phyloP scores from a whole-genome alignment of 2,888 invertebrate genomes.

The Cecidostiba fungosa region DNA sequence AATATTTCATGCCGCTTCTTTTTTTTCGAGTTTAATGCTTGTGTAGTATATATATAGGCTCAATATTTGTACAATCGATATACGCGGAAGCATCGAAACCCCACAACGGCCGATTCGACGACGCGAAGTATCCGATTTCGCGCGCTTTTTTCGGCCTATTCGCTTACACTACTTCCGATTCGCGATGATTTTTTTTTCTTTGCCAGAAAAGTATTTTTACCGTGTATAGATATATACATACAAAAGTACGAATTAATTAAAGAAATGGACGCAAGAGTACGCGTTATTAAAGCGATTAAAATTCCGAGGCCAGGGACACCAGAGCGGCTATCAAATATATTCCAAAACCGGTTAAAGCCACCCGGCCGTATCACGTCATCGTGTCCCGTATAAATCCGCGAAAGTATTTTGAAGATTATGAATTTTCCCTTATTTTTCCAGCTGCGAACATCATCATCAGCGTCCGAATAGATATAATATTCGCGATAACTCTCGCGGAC shows the following conservation, averaged over 20 bases:
- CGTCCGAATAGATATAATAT: no score
- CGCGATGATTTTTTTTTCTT: slow-evolving; percentile 31
- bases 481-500: no score
- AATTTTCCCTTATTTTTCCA: no score
- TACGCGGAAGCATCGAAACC: slow-evolving; percentile 57
- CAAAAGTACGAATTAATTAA: neutral
- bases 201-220: neutral
- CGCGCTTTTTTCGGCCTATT: slow-evolving; percentile 23
- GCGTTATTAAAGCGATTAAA: neutral
- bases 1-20: slow-evolving; percentile 39
- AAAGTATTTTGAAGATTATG: no score
- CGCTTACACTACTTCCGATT: slow-evolving; percentile 55
- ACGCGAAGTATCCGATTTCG: slow-evolving; percentile 56
- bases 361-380: neutral
- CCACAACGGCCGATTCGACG: neutral
- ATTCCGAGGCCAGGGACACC: neutral
- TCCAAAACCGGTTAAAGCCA: neutral
- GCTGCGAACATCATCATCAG: no score
- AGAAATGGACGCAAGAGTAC: neutral
- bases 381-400: neutral
- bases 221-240: neutral
- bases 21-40: slow-evolving; percentile 23
- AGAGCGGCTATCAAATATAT: neutral
- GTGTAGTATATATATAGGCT: neutral
- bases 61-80: slow-evolving; percentile 61